Conservation (phyloP, 2,797 vertebrate genomes). For the Avahi laniger region DNA sequence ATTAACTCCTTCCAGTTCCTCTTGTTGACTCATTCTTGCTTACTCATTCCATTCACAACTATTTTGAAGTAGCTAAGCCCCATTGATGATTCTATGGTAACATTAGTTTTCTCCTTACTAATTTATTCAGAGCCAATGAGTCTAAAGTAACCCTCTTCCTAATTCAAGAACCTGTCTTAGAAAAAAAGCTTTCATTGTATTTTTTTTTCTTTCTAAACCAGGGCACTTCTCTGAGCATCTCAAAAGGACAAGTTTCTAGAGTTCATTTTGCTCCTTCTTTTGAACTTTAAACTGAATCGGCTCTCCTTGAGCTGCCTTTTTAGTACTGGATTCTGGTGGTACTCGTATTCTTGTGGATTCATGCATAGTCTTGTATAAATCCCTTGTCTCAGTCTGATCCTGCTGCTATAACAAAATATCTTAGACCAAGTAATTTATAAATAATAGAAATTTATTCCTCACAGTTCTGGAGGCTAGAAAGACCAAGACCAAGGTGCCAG, state of each 20-base stretch:
- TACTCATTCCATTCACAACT: neutral
- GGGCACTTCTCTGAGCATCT: neutral
- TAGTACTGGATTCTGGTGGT: neutral
- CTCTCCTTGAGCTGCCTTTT: neutral
- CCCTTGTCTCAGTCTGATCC: neutral
- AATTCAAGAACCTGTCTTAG: neutral
- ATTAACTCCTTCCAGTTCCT: neutral
- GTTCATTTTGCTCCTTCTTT: neutral
- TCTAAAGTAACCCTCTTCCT: neutral
- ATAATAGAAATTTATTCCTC: neutral
- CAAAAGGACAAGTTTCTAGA: neutral
- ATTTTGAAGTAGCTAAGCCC: neutral
- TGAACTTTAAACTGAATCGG: conserved; percentile 5
- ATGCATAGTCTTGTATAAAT: neutral
- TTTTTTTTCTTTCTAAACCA: conserved; percentile 13
- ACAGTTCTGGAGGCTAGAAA: neutral
- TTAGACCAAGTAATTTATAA: neutral
- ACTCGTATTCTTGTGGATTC: neutral
- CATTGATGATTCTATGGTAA: neutral
- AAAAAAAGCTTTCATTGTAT: neutral
- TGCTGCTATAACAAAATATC: neutral
- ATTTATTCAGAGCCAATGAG: neutral
- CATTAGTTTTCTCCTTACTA: neutral
- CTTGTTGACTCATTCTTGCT: neutral
- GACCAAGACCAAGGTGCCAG: too few relatives aligned